Evolutionary conservation across 1,140 invertebrate genomes (phyloP).

Genomic region (Bactericera cockerelli): DNA sequence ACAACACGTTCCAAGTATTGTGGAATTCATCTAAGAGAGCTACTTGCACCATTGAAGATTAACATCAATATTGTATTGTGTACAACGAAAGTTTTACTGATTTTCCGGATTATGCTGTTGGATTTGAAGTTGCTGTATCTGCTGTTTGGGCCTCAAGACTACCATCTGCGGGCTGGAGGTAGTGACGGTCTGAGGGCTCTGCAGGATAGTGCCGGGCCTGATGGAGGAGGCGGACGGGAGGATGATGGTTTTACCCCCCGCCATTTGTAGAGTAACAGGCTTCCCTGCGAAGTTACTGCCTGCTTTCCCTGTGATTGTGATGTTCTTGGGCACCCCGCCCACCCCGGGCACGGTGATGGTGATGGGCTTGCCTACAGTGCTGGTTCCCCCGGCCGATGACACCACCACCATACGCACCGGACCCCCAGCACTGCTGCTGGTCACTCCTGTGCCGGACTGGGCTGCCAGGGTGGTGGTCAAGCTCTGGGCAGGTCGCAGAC

Average conservation of each 20-base stretch:
- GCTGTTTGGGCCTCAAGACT: background rate
- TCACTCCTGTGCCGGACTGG: conserved; percentile 32
- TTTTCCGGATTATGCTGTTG: background rate
- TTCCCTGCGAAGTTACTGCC: conserved; percentile 20
- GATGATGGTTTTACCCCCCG: background rate
- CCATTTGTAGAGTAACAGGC: conserved; percentile 23
- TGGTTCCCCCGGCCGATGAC: conserved; percentile 18
- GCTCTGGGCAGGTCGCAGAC: conserved; percentile 43
- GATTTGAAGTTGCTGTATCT: background rate
- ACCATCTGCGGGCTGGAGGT: background rate
- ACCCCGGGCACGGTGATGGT: conserved; percentile 45
- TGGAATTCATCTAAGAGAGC: too few species aligned
- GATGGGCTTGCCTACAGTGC: conserved; percentile 41
- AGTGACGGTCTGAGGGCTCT: background rate
- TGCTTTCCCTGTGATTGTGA: conserved; percentile 24
- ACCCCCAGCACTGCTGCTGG: conserved; percentile 19
- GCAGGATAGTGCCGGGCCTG: background rate
- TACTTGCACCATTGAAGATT: too few species aligned
- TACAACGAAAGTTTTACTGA: too few species aligned
- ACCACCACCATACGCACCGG: conserved; percentile 23
- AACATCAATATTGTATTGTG: too few species aligned
- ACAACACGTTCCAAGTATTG: too few species aligned
- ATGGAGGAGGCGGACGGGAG: background rate
- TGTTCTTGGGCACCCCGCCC: conserved; percentile 23
- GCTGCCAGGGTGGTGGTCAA: conserved; percentile 41